A percentile compares a stretch with the other conserved stretches of the same genome.
phyloP scores from a whole-genome alignment of 2,797 vertebrate genomes.

The Phrynocephalus guinanensis region DNA sequence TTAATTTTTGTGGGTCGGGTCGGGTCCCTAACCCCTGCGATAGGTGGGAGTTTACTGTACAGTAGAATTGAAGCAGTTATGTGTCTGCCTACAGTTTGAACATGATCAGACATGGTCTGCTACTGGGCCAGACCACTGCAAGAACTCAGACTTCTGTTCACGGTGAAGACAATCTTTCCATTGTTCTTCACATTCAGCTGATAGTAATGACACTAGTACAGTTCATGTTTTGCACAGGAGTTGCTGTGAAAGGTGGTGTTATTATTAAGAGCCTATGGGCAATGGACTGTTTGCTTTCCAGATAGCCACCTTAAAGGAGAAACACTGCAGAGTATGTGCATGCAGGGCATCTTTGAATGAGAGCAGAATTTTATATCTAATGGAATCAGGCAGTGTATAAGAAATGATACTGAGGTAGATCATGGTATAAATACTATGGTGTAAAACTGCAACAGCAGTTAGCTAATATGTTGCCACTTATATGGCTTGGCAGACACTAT shows the following conservation, averaged over 20 bases:
- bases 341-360: constrained; percentile 38
- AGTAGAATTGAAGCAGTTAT: neutral
- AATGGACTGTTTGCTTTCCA: too few relatives aligned
- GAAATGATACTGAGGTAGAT: constrained; percentile 72
- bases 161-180: neutral
- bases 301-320: neutral
- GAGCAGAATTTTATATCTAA: constrained; percentile 72
- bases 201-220: too few relatives aligned
- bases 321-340: neutral
- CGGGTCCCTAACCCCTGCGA: too few relatives aligned
- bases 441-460: too few relatives aligned
- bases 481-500: too few relatives aligned
- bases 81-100: neutral
- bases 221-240: too few relatives aligned
- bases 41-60: too few relatives aligned
- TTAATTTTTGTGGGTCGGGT: too few relatives aligned
- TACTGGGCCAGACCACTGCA: neutral
- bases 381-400: constrained; percentile 72
- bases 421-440: too few relatives aligned
- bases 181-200: neutral
- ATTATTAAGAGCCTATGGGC: too few relatives aligned
- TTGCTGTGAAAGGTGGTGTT: too few relatives aligned
- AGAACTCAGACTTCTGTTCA: neutral
- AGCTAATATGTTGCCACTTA: too few relatives aligned
- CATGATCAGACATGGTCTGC: neutral